Percentiles rank a stretch among this genome's conserved stretches.
These are phyloP conservation scores for Blastobasis adustella DNA, from an alignment of 2,888 invertebrate species.

Conservation along the genomic window DNA sequence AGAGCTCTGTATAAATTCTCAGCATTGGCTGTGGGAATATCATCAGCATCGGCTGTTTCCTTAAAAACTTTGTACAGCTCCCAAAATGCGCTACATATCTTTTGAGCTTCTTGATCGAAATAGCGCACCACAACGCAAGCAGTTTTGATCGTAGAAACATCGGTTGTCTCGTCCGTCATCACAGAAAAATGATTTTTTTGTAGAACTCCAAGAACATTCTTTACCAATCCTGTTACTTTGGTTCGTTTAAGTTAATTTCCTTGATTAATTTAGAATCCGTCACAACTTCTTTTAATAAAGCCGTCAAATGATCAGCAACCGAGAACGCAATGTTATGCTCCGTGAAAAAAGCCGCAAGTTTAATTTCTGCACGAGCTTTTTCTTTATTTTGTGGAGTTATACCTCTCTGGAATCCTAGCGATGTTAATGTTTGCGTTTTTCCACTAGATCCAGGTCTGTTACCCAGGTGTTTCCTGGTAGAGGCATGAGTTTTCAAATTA, in stretches of 20 bases:
- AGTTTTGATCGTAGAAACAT: slow-evolving; percentile 21
- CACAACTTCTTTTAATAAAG: slow-evolving; percentile 20
- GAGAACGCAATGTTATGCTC: slow-evolving; percentile 25
- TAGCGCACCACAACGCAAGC: slow-evolving; percentile 20
- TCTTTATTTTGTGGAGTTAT: too few relatives aligned
- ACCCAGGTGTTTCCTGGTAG: slow-evolving; percentile 3
- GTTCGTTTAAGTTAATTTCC: slow-evolving; percentile 13
- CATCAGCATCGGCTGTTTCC: too few relatives aligned
- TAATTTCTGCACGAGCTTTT: slow-evolving; percentile 18
- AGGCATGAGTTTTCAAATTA: slow-evolving; percentile 7
- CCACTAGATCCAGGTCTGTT: slow-evolving; percentile 10
- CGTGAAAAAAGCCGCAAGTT: slow-evolving; percentile 20
- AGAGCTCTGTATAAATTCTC: too few relatives aligned
- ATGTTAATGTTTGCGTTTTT: slow-evolving; percentile 13
- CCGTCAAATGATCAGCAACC: slow-evolving; percentile 13
- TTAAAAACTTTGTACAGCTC: slow-evolving; percentile 13
- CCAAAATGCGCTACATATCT: slow-evolving; percentile 15
- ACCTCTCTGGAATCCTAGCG: slow-evolving; percentile 13
- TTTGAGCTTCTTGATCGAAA: slow-evolving; percentile 15
- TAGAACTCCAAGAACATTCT: too few relatives aligned
- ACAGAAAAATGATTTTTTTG: slow-evolving; percentile 19
- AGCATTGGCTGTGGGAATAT: too few relatives aligned
- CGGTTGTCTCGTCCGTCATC: slow-evolving; percentile 25
- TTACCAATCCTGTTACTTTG: too few relatives aligned
- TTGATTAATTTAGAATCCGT: slow-evolving; percentile 25